Evolutionary conservation across 2,797 vertebrate genomes (phyloP), one percentile per base, ranked within the genome.

Genomic region (Nothura maculosa): DNA sequence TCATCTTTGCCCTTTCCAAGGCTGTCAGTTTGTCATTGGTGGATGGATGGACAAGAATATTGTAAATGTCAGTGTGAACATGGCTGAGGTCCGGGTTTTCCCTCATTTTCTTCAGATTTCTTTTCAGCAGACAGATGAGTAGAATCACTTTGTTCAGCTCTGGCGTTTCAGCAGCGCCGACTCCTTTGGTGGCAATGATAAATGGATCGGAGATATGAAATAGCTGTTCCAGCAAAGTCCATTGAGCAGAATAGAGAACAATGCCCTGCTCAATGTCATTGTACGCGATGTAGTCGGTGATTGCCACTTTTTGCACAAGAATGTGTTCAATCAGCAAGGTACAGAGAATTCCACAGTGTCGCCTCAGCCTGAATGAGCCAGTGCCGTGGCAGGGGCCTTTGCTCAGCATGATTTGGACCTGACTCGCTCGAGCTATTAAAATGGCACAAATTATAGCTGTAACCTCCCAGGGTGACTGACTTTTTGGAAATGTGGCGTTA

Each of bases 181-280:
- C 97, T 96, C 95, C 94, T 96, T 96, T 97, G 97, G 95, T 97
- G 96, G 96, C 95, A 94, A 95, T 97, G 97, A 98, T 96, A 97
- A 97, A 98, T 98, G 97, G 96, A 94, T 97, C 87, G 96, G 94
- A 96, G 97, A 91, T 96, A 87, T 28, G 82, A 97, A 98, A 98
- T 97, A 97, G 95, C 96, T 98, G 96, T 95, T 97, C 95, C 94
- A 97, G 95, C 97, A 97, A 98, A 97, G 97, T 97, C 97, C 97
- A 96, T 97, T 97, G 98, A 97, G 95, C 97, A 97, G 97, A 97
- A 97, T 95, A 96, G 97, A 97, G 97, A 97, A 96, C 96, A 89
- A 38, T 97, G 97, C 96, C 96, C 96, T 98, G 96, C 94, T 97
- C 97, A 97, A 95, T 98, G 97, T 98, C 97, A 97, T 92, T 97